Conservation (phyloP, 2,888 invertebrate species). For the Elysia crispata region DNA sequence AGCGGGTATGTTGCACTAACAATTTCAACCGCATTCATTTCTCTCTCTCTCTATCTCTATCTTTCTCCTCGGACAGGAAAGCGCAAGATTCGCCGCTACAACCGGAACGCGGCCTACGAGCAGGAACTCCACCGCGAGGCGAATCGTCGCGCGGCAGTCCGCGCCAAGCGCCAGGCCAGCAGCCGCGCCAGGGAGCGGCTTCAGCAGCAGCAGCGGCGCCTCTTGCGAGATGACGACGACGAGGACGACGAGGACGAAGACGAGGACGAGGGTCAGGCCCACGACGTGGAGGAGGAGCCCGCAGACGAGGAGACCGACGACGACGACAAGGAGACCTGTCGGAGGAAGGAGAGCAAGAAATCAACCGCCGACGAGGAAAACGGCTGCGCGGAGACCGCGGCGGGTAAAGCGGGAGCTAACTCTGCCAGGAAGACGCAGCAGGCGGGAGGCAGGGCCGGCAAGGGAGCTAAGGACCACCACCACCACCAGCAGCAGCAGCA, state of each 20-base stretch:
- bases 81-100: conserved; percentile 55
- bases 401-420: too few species aligned
- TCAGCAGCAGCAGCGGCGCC: conserved; percentile 50
- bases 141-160: conserved; percentile 55
- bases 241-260: conserved; percentile 40
- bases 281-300: conserved; percentile 37
- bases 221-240: conserved; percentile 37
- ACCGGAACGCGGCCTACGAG: conserved; percentile 68
- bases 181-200: conserved; percentile 49
- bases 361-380: too few species aligned
- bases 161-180: conserved; percentile 54
- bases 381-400: too few species aligned
- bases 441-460: neutral
- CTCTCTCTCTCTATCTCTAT: too few species aligned
- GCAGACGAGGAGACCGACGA: conserved; percentile 44
- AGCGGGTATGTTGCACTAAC: neutral
- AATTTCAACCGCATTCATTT: too few species aligned
- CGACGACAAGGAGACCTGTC: conserved; percentile 4
- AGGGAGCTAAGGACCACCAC: conserved; percentile 31
- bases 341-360: too few species aligned
- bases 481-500: conserved; percentile 2
- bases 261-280: conserved; percentile 39
- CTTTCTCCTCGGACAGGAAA: conserved; percentile 37
- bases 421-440: too few species aligned
- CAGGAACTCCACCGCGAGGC: conserved; percentile 62